phyloP scores from a whole-genome alignment of 1,140 invertebrate species.

The Brachionus angularis region DNA sequence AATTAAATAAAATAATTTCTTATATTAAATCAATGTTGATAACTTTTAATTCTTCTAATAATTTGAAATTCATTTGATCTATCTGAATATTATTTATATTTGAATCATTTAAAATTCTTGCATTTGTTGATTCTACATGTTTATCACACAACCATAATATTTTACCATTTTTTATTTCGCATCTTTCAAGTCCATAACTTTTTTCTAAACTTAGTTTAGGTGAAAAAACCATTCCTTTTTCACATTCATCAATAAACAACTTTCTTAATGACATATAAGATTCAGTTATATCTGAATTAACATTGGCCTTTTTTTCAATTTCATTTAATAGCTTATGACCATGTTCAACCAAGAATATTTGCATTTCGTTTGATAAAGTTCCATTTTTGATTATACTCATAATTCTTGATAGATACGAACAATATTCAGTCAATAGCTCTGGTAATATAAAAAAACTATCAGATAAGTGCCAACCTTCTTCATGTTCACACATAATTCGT shows the following conservation, averaged over 20 bases:
- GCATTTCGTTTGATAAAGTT: not conserved
- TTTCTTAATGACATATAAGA: constrained; percentile 18
- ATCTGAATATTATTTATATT: too few species aligned
- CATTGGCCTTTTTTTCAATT: constrained; percentile 24
- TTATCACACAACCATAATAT: constrained; percentile 53
- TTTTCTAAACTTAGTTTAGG: not conserved
- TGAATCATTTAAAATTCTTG: constrained; percentile 10
- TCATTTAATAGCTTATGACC: constrained; percentile 7
- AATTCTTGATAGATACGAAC: constrained; percentile 17
- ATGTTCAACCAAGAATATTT: constrained; percentile 12
- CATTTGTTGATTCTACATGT: constrained; percentile 49
- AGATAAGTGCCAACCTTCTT: constrained; percentile 46
- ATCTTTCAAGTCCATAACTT: constrained; percentile 43
- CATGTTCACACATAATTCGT: constrained; percentile 50
- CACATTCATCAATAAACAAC: constrained; percentile 9
- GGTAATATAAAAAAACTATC: not conserved
- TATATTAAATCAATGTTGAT: too few species aligned
- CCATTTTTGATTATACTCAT: constrained; percentile 34
- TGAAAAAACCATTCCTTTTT: not conserved
- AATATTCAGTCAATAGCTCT: not conserved
- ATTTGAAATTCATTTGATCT: too few species aligned
- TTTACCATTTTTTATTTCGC: constrained; percentile 54
- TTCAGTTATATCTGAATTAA: not conserved
- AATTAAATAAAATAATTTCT: too few species aligned
- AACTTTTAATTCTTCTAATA: too few species aligned